Evolutionary conservation across 2,888 invertebrate genomes (phyloP).

Genomic region (Callosobruchus maculatus): DNA sequence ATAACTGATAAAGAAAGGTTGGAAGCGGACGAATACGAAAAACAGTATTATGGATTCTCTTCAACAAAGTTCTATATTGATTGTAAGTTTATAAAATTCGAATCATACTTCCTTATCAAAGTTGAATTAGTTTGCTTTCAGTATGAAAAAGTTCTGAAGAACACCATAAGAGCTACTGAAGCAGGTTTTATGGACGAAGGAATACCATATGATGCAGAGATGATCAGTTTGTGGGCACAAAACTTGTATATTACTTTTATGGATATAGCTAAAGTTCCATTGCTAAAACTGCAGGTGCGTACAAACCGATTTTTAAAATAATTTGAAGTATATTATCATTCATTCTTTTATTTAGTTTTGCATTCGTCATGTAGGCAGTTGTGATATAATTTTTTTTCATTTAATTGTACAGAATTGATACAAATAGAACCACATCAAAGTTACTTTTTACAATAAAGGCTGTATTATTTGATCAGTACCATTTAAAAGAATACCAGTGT

Average conservation of each 20-base stretch:
- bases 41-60: conserved; percentile 20
- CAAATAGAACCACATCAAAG: no score
- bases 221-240: not conserved
- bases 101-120: not conserved
- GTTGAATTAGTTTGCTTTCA: not conserved
- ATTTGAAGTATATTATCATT: no score
- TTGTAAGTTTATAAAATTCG: conserved; percentile 9
- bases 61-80: conserved; percentile 13
- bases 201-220: no score
- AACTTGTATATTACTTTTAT: conserved; percentile 12
- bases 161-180: not conserved
- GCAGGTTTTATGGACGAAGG: not conserved
- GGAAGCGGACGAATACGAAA: conserved; percentile 18
- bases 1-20: conserved; percentile 11
- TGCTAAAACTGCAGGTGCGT: conserved; percentile 16
- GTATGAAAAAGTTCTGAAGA: not conserved
- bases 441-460: no score
- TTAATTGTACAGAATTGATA: no score
- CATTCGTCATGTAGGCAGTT: no score
- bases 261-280: conserved; percentile 7
- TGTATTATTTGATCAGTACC: no score
- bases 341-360: no score
- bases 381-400: no score
- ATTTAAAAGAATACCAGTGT: no score
- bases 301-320: not conserved